These are phyloP conservation scores for Drosophila rubida DNA, from an alignment of 2,888 invertebrate species.

Conservation along the genomic window DNA sequence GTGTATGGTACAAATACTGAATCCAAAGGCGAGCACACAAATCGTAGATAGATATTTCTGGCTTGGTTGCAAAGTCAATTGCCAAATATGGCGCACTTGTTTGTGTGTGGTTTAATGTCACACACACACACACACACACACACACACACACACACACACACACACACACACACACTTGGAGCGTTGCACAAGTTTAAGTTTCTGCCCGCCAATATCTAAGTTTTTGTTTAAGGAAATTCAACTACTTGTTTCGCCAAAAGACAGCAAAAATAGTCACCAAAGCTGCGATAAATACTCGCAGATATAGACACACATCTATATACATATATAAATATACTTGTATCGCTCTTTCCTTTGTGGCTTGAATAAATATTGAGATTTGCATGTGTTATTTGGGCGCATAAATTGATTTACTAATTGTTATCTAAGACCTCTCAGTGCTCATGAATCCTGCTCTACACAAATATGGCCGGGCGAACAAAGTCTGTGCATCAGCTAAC, in stretches of 20 bases:
- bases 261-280: slow-evolving; percentile 63
- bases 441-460: not conserved
- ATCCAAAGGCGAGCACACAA: slow-evolving; percentile 47
- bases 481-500: slow-evolving; percentile 21
- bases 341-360: slow-evolving; percentile 39
- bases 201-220: slow-evolving; percentile 71
- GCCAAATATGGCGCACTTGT: slow-evolving; percentile 80
- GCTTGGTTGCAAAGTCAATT: slow-evolving; percentile 80
- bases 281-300: slow-evolving; percentile 45
- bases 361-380: slow-evolving; percentile 48
- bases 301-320: slow-evolving; percentile 16
- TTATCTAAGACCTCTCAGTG: slow-evolving; percentile 50
- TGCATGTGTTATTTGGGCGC: slow-evolving; percentile 56
- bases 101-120: slow-evolving; percentile 76
- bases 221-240: slow-evolving; percentile 78
- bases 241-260: slow-evolving; percentile 78
- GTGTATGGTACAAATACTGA: slow-evolving; percentile 30
- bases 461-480: slow-evolving; percentile 34
- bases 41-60: slow-evolving; percentile 43
- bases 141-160: slow-evolving; percentile 28
- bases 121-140: slow-evolving; percentile 41
- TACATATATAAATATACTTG: slow-evolving; percentile 1
- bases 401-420: slow-evolving; percentile 65
- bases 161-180: slow-evolving; percentile 21
- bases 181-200: slow-evolving; percentile 63